These are phyloP conservation scores for Polylopha cassiicola DNA, from an alignment of 2,888 invertebrate genomes.

Conservation along the genomic window DNA sequence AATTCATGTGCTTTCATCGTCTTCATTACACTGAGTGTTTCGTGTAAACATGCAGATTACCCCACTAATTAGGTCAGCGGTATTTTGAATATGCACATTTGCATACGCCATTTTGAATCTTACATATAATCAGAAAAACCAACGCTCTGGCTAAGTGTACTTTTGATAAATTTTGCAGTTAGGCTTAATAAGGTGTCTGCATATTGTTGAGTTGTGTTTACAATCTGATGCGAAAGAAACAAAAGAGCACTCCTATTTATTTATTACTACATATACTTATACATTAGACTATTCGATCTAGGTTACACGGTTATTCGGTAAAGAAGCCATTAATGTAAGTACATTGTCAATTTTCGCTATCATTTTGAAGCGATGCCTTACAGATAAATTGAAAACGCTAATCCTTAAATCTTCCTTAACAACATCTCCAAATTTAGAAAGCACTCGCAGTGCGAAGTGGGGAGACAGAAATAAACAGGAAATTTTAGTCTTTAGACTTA, in stretches of 20 bases:
- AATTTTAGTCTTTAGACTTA: conserved; percentile 59
- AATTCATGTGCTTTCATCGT: conserved; percentile 38
- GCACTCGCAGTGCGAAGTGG: conserved; percentile 37
- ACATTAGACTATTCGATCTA: too few species aligned
- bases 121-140: too few species aligned
- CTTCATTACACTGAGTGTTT: conserved; percentile 33
- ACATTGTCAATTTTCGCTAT: too few species aligned
- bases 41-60: conserved; percentile 35
- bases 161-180: too few species aligned
- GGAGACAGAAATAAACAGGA: conserved; percentile 66
- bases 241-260: too few species aligned
- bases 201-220: too few species aligned
- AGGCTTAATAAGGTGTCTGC: too few species aligned
- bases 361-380: conserved; percentile 1
- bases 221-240: too few species aligned
- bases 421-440: conserved; percentile 45
- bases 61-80: conserved; percentile 15
- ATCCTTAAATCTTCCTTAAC: conserved; percentile 38
- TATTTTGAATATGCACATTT: conserved; percentile 18
- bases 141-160: too few species aligned
- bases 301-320: too few species aligned
- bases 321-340: too few species aligned
- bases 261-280: too few species aligned
- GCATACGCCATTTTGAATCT: conserved; percentile 5
- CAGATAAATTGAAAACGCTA: conserved; percentile 21